Evolutionary conservation across 1,140 invertebrate genomes (phyloP).

Genomic region (Copidosoma floridanum): DNA sequence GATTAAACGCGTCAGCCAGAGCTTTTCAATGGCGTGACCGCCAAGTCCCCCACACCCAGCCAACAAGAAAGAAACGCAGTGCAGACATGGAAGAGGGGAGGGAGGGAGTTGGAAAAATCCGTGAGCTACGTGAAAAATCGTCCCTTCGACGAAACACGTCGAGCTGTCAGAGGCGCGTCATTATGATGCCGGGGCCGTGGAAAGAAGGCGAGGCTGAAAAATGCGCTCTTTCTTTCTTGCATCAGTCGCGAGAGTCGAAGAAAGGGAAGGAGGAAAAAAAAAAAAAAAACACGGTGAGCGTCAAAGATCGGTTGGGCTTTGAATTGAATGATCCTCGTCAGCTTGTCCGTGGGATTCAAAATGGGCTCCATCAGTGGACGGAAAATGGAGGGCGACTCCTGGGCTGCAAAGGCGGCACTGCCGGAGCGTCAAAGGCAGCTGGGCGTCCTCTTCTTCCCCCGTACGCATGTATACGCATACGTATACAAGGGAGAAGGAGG

Average conservation of each 20-base stretch:
- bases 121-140: conserved; percentile 16
- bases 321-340: conserved; percentile 44
- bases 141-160: conserved; percentile 27
- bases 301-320: conserved; percentile 36
- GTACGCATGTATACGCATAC: conserved; percentile 34
- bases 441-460: conserved; percentile 30
- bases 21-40: too few species aligned
- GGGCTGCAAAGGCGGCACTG: background rate
- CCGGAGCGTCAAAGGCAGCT: conserved; percentile 42
- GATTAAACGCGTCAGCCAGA: too few species aligned
- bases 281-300: conserved; percentile 15
- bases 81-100: background rate
- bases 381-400: conserved; percentile 34
- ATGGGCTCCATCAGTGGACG: conserved; percentile 37
- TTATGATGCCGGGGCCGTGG: background rate
- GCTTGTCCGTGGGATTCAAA: conserved; percentile 41
- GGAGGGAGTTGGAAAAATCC: conserved; percentile 22
- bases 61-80: background rate
- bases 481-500: conserved; percentile 3
- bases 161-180: conserved; percentile 17
- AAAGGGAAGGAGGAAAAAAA: conserved; percentile 10
- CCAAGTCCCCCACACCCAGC: background rate
- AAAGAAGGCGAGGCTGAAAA: conserved; percentile 3
- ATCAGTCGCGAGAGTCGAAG: too few species aligned
- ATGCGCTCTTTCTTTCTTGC: too few species aligned